Evolutionary conservation across 2,797 vertebrate species (phyloP), one percentile per base, ranked within the genome.

Genomic region (Peromyscus nudipes): DNA sequence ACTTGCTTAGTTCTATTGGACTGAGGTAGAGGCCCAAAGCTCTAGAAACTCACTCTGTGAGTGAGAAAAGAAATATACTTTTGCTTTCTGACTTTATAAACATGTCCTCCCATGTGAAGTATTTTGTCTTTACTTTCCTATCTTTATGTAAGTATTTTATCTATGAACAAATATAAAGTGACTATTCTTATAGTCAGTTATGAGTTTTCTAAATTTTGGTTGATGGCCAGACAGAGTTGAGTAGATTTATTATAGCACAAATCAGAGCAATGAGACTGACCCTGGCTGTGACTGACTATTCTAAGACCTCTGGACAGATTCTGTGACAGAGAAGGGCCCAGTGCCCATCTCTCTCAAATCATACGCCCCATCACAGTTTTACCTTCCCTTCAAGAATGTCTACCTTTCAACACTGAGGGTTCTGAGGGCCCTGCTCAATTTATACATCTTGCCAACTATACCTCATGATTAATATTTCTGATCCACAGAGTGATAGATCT

Each of bases 141-240:
- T 93, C 64, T 90, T 76, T 89, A 14, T 84, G 31, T 69, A 55
- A 14, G 4, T 84, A 65, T 67, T 87, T 96, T 92, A 62, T 89
- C 65, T 43, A 55, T 92, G 49, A 95, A 82, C 4, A 60, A 55
- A 89, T 89, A 31, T 21, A 89, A 96, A 57, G 1, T 37, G 1
- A 34, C 62, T 13, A 49, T 37, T 95, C 62, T 95, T 91, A n/a
- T 81, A 62, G 31, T 73, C 23, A 67, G 10, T 37, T 77, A 69
- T 80, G 65, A 67, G 16, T 60, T 85, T 96, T 95, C 37, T 92
- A 64, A 77, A 27, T 96, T 85, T 95, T 73, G 76, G 91, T 71
- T 79, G 64, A 46, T 57, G 60, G 21, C 52, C 13, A 43, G 82
- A 65, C 13, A 43, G 82, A 65, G 2, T 84, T 84, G 2, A 94